Evolutionary conservation across 2,797 vertebrate species (phyloP).

Genomic region (Zenarchopterus dispar): DNA sequence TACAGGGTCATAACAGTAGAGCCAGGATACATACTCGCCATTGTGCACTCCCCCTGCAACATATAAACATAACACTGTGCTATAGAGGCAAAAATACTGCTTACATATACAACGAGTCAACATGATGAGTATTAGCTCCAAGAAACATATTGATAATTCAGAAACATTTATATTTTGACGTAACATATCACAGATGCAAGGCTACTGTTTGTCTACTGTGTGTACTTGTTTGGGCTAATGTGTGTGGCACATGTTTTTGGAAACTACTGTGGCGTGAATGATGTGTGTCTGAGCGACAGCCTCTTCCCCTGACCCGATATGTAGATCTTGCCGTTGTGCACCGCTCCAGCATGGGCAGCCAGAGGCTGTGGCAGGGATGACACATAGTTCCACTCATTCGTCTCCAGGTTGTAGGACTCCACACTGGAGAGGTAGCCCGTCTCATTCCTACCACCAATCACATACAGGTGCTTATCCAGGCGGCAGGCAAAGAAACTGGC

Average conservation of each 20-base stretch:
- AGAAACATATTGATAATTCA: too few relatives aligned
- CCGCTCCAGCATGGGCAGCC: constrained; percentile 95
- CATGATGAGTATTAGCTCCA: neutral
- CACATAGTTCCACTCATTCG: constrained; percentile 97
- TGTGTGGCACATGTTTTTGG: neutral
- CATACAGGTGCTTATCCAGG: constrained; percentile 96
- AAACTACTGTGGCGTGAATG: neutral
- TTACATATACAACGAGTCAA: neutral
- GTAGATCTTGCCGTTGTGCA: constrained; percentile 98
- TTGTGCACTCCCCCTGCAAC: constrained; percentile 96
- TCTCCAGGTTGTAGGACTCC: constrained; percentile 97
- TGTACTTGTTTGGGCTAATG: neutral
- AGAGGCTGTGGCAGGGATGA: constrained; percentile 95
- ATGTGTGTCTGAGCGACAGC: neutral
- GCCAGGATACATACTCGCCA: constrained; percentile 97
- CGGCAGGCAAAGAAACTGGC: constrained; percentile 99
- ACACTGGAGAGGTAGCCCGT: constrained; percentile 97
- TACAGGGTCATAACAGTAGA: constrained; percentile 98
- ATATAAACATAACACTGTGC: constrained; percentile 32
- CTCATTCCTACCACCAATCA: constrained; percentile 97
- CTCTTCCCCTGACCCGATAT: constrained; percentile 91
- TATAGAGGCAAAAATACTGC: constrained; percentile 4
- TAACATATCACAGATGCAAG: too few relatives aligned
- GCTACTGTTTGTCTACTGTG: too few relatives aligned
- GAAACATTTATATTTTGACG: neutral